These are phyloP conservation scores for Tetraodon nigroviridis DNA, from an alignment of 2,113 vertebrate species.

Conservation along the genomic window DNA sequence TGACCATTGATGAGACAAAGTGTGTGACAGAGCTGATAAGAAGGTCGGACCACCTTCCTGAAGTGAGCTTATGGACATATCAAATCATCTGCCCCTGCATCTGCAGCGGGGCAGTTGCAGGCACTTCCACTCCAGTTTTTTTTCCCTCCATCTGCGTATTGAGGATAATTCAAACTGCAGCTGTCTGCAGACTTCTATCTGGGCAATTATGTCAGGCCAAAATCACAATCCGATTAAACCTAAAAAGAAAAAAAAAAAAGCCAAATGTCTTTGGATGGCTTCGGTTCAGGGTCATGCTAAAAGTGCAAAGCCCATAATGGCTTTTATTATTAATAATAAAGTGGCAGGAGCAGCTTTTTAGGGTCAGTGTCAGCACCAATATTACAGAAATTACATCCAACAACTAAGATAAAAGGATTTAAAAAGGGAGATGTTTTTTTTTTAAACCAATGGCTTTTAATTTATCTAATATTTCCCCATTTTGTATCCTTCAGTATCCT, in stretches of 20 bases:
- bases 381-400: conserved; percentile 41
- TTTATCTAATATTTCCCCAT: not conserved
- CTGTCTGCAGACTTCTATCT: conserved; percentile 21
- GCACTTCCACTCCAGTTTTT: conserved; percentile 20
- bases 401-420: conserved; percentile 47
- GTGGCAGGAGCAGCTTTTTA: conserved; percentile 9
- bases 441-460: not conserved
- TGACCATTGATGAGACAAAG: too few relatives aligned
- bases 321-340: conserved; percentile 16
- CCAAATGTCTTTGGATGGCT: conserved; percentile 24
- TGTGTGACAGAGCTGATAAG: too few relatives aligned
- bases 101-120: conserved; percentile 33
- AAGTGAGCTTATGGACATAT: conserved; percentile 30
- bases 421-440: conserved; percentile 14
- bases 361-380: conserved; percentile 16
- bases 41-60: too few relatives aligned
- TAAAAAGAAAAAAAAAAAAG: not conserved
- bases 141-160: conserved; percentile 24
- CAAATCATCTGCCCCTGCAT: conserved; percentile 41
- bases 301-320: conserved; percentile 1
- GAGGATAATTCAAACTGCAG: conserved; percentile 40
- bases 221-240: conserved; percentile 18
- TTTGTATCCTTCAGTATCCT: not conserved
- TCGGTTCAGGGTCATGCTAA: conserved; percentile 17
- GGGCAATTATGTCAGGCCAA: conserved; percentile 18